These are phyloP conservation scores for Stichopus horrens DNA, from an alignment of 53 echinoderm and acorn worm species.

Conservation along the genomic window DNA sequence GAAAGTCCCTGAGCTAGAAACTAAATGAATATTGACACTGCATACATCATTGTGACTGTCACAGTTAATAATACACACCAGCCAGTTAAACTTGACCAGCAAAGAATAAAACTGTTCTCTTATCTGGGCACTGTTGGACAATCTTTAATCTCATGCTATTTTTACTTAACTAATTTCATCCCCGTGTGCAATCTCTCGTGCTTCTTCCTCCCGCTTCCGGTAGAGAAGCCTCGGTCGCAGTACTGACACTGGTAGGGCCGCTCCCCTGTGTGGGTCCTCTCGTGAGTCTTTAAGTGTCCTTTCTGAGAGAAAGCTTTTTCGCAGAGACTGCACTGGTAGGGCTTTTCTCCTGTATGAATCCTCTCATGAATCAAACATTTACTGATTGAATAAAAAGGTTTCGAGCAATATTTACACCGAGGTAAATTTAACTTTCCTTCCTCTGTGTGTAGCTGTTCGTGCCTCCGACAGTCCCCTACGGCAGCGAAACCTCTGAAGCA, in stretches of 20 bases:
- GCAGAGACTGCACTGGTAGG: constrained; percentile 32
- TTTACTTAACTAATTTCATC: not conserved
- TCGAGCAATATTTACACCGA: constrained; percentile 17
- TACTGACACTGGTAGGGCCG: constrained; percentile 32
- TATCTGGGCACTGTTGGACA: no score
- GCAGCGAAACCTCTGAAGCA: constrained; percentile 30
- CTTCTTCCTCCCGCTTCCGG: constrained; percentile 34
- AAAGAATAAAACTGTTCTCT: no score
- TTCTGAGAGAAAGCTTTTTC: constrained; percentile 36
- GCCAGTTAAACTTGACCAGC: no score
- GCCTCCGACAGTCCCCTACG: constrained; percentile 17
- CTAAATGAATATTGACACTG: no score
- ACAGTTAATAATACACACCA: no score
- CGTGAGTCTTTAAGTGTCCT: constrained; percentile 33
- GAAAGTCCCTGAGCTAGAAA: no score
- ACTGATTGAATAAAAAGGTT: constrained; percentile 40
- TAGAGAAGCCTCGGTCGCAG: constrained; percentile 41
- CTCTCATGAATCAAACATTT: constrained; percentile 42
- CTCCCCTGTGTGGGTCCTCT: constrained; percentile 31
- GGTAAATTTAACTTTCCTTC: constrained; percentile 17
- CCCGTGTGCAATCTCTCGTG: constrained; percentile 24
- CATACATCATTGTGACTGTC: no score
- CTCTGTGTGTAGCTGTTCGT: constrained; percentile 30
- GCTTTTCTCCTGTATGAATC: constrained; percentile 33
- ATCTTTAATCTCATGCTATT: not conserved